Percentiles rank a stretch among this genome's conserved stretches.
Evolutionary conservation across 2,113 vertebrate species (phyloP).

Genomic region (Melanocharis versteri): DNA sequence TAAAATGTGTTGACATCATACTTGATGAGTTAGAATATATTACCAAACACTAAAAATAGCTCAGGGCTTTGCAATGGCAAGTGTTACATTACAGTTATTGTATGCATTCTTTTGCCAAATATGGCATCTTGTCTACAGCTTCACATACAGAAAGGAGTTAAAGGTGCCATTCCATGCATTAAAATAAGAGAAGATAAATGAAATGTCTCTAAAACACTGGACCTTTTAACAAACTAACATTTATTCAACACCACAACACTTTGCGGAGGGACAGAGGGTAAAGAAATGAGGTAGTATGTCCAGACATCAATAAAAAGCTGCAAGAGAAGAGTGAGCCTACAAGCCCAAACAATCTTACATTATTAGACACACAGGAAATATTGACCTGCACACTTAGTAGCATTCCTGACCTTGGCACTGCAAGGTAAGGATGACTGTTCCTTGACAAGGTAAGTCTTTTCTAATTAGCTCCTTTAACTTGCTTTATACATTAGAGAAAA

Average conservation of each 20-base stretch:
- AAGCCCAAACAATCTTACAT: background rate
- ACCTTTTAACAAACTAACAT: background rate
- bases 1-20: slow-evolving; percentile 74
- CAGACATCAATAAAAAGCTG: background rate
- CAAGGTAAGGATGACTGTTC: background rate
- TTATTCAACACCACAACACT: background rate
- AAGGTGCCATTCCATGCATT: background rate
- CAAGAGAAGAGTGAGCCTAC: background rate
- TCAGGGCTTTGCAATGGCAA: slow-evolving; percentile 58
- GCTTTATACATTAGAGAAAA: background rate
- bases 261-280: background rate
- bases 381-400: background rate
- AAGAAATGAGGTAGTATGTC: background rate
- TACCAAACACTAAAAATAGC: slow-evolving; percentile 71
- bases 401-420: background rate
- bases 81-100: slow-evolving; percentile 68
- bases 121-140: slow-evolving; percentile 58
- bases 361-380: background rate
- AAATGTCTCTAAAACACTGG: background rate
- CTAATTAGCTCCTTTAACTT: background rate
- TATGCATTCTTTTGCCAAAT: slow-evolving; percentile 79
- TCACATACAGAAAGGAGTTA: slow-evolving; percentile 25
- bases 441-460: background rate
- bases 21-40: slow-evolving; percentile 58
- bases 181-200: background rate